Evolutionary conservation across 2,113 vertebrate genomes (phyloP), one percentile per base, ranked within the genome.

Genomic region (Albula goreensis): DNA sequence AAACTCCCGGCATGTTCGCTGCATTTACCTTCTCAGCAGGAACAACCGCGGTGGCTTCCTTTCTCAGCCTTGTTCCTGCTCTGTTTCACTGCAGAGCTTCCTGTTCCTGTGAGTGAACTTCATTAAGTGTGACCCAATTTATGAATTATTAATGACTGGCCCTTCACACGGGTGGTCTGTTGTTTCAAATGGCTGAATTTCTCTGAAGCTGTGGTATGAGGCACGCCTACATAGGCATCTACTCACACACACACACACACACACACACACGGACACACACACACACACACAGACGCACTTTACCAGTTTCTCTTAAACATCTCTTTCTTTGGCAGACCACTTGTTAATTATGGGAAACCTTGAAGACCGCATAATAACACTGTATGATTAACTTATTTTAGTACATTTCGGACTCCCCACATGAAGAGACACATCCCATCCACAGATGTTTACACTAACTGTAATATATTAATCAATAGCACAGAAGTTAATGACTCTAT

Each of bases 221-320:
- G 31, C 63, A 25, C 81, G 31, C 52, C 0, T 50, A 17, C 80
- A 52, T 22, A 51, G 13, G 10, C 52, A 25, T 22, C 11, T 22
- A 1, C 49, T 25, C 81, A 25, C 81, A 25, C 3, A 57, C 81
- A 25, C 52, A 56, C 50, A 56, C 81, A 81, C 79, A 49, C 79
- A 81, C 49, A 63, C 2, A 84, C 25, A 52, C 49, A 78, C n/a
- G 80, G 85, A 82, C 70, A 66, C 19, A 48, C 74, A 31, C 80
- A 49, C 80, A 78, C 22, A 17, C 83, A 13, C 56, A 74, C 56
- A 49, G 12, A 81, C 87, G 74, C 41, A 22, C 63, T 56, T 56
- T 12, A 8, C 6, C 6, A 56, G 15, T 66, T 66, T 66, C 60
- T 66, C 60, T 60, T 11, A 8, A 60, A 60, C 56, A 11, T 41